phyloP scores from a whole-genome alignment of 1,140 invertebrate genomes.

The Geopemphigus sp. region DNA sequence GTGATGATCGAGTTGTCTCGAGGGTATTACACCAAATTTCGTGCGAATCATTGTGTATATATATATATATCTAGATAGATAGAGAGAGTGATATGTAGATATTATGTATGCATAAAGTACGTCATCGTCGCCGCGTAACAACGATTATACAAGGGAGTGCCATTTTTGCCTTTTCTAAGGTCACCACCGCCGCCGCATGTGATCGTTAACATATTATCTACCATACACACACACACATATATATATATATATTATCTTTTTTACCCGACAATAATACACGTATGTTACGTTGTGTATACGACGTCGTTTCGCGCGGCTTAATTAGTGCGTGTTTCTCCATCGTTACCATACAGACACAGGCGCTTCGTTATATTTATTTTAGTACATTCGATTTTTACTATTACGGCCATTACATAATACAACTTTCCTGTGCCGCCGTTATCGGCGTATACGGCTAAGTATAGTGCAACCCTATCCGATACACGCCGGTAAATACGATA shows the following conservation, averaged over 20 bases:
- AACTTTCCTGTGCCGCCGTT: no score
- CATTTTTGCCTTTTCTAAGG: background rate
- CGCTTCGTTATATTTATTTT: background rate
- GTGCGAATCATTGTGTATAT: no score
- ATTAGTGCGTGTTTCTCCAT: slow-evolving; percentile 28
- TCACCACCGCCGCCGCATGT: background rate
- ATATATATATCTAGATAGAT: no score
- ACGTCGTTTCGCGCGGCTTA: slow-evolving; percentile 8
- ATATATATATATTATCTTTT: background rate
- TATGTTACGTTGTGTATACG: background rate
- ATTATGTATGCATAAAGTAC: no score
- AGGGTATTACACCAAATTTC: no score
- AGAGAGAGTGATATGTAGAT: no score
- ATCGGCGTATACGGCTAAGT: background rate
- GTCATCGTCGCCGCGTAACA: no score
- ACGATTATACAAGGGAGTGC: no score
- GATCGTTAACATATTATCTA: background rate
- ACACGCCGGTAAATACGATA: slow-evolving; percentile 17
- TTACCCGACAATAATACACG: no score
- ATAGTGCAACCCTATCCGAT: background rate
- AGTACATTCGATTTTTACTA: no score
- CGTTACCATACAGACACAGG: slow-evolving; percentile 9
- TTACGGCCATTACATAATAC: background rate
- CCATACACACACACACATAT: background rate
- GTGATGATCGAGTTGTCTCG: no score